Evolutionary conservation across 2,888 invertebrate species (phyloP).

Genomic region (Hedychridium roseum): DNA sequence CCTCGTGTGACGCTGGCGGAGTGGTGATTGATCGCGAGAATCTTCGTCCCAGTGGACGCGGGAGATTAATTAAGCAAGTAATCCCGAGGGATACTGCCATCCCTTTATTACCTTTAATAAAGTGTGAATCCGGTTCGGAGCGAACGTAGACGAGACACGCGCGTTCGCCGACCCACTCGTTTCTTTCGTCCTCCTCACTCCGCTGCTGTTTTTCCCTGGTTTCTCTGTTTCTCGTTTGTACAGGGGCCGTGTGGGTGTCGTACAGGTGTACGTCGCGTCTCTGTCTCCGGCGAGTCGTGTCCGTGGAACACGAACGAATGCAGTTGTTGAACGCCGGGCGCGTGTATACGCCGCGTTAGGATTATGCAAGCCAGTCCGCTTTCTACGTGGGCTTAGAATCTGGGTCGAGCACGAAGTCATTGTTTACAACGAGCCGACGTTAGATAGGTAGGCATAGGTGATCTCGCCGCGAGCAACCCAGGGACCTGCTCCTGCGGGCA

Average conservation of each 20-base stretch:
- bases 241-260: slow-evolving; percentile 19
- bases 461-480: too few relatives aligned
- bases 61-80: neutral
- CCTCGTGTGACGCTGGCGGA: neutral
- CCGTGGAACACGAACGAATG: slow-evolving; percentile 9
- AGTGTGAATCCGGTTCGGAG: neutral
- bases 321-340: slow-evolving; percentile 15
- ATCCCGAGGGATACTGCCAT: neutral
- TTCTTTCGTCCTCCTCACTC: too few relatives aligned
- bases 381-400: slow-evolving; percentile 60
- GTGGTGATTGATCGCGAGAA: neutral
- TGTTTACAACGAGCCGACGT: slow-evolving; percentile 52
- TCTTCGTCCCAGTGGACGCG: too few relatives aligned
- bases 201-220: too few relatives aligned
- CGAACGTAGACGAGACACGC: slow-evolving; percentile 2
- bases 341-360: slow-evolving; percentile 29
- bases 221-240: too few relatives aligned
- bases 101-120: neutral
- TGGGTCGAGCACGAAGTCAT: slow-evolving; percentile 58
- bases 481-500: slow-evolving; percentile 1
- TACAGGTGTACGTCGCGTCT: slow-evolving; percentile 26
- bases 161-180: too few relatives aligned
- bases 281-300: slow-evolving; percentile 17
- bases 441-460: slow-evolving; percentile 24
- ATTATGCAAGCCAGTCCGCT: slow-evolving; percentile 60